A percentile compares a stretch with the other conserved stretches of the same genome.
Conservation (phyloP, 2,797 vertebrate genomes). For the Sarcoramphus papa region DNA sequence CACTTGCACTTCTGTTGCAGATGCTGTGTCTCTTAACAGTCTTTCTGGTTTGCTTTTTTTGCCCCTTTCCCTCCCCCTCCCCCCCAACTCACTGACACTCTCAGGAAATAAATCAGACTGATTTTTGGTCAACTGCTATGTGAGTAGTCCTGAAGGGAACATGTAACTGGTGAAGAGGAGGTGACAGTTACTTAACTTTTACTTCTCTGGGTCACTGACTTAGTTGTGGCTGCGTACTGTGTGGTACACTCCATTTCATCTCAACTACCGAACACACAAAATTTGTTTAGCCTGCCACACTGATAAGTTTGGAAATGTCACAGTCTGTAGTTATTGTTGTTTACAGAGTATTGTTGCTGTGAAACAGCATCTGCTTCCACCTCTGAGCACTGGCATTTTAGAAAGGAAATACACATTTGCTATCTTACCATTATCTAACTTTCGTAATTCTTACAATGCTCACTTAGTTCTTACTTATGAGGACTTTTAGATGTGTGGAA, state of each 20-base stretch:
- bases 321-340: background rate
- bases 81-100: background rate
- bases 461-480: background rate
- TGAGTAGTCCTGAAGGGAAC: background rate
- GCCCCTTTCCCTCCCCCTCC: rapidly evolving
- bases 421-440: background rate
- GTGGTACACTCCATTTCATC: background rate
- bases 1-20: background rate
- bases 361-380: background rate
- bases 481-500: background rate
- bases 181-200: background rate
- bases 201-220: background rate
- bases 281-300: background rate
- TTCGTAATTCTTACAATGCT: background rate
- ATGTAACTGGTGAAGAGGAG: background rate
- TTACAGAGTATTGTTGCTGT: background rate
- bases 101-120: background rate
- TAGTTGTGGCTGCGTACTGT: background rate
- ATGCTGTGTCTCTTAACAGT: background rate
- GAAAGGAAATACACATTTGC: background rate
- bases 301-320: background rate
- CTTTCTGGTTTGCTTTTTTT: background rate
- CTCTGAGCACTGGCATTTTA: background rate
- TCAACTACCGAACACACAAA: background rate
- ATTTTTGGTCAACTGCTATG: background rate